A percentile compares a stretch with the other conserved stretches of the same genome.
phyloP scores from a whole-genome alignment of 2,113 vertebrate species.

The Malurus elegans region DNA sequence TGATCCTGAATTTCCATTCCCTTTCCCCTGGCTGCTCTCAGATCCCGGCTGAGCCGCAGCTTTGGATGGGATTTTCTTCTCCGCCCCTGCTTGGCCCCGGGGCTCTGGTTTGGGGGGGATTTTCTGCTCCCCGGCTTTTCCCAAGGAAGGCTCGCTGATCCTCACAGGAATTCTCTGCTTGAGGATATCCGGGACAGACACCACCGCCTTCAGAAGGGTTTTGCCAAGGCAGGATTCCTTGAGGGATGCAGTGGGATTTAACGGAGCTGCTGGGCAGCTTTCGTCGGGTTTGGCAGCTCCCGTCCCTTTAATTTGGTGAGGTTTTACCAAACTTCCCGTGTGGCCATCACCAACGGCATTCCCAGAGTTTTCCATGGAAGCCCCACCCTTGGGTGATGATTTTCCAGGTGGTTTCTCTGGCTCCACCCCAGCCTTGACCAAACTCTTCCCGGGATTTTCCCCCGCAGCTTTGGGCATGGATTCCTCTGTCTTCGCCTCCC shows the following conservation, averaged over 20 bases:
- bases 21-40: not conserved
- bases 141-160: not conserved
- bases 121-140: constrained; percentile 59
- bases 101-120: not conserved
- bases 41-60: not conserved
- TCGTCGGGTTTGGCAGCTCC: not conserved
- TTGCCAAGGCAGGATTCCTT: not conserved
- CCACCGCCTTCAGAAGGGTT: not conserved
- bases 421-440: not conserved
- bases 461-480: not conserved
- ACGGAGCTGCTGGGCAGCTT: not conserved
- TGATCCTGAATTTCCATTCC: not conserved
- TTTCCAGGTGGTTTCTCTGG: not conserved
- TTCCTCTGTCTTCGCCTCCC: not conserved
- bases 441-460: not conserved
- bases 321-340: not conserved
- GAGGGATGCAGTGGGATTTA: not conserved
- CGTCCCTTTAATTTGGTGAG: constrained; percentile 7
- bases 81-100: not conserved
- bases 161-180: constrained; percentile 1
- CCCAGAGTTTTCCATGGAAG: not conserved
- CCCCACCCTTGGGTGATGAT: not conserved
- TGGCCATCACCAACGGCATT: not conserved
- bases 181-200: constrained; percentile 33
- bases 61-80: constrained; percentile 39